Percentiles rank a stretch among this genome's conserved stretches.
These are phyloP conservation scores for Silvanus unidentatus DNA, from an alignment of 2,888 invertebrate genomes.

Conservation along the genomic window DNA sequence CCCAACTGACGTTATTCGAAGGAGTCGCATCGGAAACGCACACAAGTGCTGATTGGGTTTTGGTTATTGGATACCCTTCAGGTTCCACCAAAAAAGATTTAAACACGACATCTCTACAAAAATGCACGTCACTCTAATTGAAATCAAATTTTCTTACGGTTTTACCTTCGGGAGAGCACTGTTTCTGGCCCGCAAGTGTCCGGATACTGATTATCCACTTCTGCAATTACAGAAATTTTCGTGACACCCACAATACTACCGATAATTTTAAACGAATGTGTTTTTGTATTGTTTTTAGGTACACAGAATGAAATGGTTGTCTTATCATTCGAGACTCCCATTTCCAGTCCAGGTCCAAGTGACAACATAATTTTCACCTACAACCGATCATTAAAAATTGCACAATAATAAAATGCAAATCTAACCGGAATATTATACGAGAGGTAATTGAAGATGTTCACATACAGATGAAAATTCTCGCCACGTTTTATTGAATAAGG, in stretches of 20 bases:
- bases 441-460: constrained; percentile 68
- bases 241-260: constrained; percentile 36
- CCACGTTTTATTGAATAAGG: constrained; percentile 63
- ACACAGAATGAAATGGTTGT: constrained; percentile 35
- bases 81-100: constrained; percentile 60
- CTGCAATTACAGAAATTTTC: constrained; percentile 51
- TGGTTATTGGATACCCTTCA: constrained; percentile 64
- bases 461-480: constrained; percentile 59
- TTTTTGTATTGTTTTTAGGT: constrained; percentile 31
- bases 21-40: constrained; percentile 55
- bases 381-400: constrained; percentile 5
- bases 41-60: constrained; percentile 60
- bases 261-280: constrained; percentile 35
- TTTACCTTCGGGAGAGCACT: constrained; percentile 46
- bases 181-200: constrained; percentile 49
- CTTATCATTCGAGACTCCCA: constrained; percentile 26
- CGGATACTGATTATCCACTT: constrained; percentile 46
- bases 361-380: constrained; percentile 36
- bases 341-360: constrained; percentile 30
- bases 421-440: constrained; percentile 63
- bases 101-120: constrained; percentile 55
- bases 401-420: constrained; percentile 7
- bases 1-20: constrained; percentile 41
- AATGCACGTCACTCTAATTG: too few species aligned
- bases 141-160: constrained; percentile 1